phyloP scores from a whole-genome alignment of 2,797 vertebrate species.

The Nyctalus aviator region DNA sequence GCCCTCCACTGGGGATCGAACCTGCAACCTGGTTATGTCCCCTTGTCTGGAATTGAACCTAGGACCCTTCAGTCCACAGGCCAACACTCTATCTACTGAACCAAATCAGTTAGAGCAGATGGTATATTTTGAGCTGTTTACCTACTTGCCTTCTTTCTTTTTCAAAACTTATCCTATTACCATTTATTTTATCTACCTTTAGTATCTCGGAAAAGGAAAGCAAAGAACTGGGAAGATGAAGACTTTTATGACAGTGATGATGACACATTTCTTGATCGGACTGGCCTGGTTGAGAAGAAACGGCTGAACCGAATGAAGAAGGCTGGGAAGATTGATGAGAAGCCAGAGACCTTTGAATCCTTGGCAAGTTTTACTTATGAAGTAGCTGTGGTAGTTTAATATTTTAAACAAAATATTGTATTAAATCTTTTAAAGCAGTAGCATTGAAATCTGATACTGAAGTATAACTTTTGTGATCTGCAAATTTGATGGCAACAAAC shows the following conservation, averaged over 20 bases:
- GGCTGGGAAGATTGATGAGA: slow-evolving; percentile 96
- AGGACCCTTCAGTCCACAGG: no score
- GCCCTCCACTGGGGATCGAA: no score
- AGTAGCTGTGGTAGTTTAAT: slow-evolving; percentile 25
- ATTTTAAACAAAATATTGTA: background rate
- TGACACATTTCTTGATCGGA: slow-evolving; percentile 97
- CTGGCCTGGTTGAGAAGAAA: slow-evolving; percentile 96
- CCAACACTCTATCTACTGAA: no score
- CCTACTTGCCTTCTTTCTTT: slow-evolving; percentile 2
- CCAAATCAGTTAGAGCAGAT: background rate
- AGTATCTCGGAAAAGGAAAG: slow-evolving; percentile 98
- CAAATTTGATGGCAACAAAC: slow-evolving; percentile 44
- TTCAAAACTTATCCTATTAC: slow-evolving; percentile 13
- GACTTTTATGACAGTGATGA: slow-evolving; percentile 99
- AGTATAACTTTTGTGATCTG: slow-evolving; percentile 27
- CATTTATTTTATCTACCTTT: slow-evolving; percentile 43
- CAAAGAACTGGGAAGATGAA: slow-evolving; percentile 99
- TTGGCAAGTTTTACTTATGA: slow-evolving; percentile 89
- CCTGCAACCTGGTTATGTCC: no score
- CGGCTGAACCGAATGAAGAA: slow-evolving; percentile 96
- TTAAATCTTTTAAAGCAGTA: slow-evolving; percentile 40
- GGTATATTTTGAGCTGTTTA: slow-evolving; percentile 22
- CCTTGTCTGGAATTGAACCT: no score
- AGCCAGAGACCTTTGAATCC: slow-evolving; percentile 94
- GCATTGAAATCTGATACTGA: slow-evolving; percentile 26